phyloP scores from a whole-genome alignment of 1,140 invertebrate species.

The Lucilia sericata region DNA sequence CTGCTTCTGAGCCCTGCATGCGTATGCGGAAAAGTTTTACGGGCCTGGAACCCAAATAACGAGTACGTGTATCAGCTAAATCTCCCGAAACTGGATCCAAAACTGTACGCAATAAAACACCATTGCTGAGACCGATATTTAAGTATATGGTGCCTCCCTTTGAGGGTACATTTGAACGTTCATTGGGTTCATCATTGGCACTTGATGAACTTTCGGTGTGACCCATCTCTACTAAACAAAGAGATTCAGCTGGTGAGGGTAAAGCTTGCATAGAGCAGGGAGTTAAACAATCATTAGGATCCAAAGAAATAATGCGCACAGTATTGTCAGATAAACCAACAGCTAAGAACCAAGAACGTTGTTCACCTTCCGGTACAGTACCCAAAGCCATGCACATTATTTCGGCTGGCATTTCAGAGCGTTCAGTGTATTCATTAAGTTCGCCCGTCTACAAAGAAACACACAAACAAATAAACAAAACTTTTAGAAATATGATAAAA shows the following conservation, averaged over 20 bases:
- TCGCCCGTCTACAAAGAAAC: slow-evolving; percentile 85
- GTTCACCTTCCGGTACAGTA: slow-evolving; percentile 94
- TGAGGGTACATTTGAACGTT: slow-evolving; percentile 57
- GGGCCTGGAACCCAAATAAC: slow-evolving; percentile 94
- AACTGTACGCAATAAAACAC: slow-evolving; percentile 93
- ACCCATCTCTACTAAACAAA: slow-evolving; percentile 94
- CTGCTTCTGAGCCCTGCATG: slow-evolving; percentile 96
- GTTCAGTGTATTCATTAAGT: slow-evolving; percentile 97
- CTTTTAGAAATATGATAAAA: slow-evolving; percentile 45
- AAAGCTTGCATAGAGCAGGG: slow-evolving; percentile 96
- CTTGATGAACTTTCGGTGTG: slow-evolving; percentile 69
- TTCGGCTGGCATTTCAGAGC: slow-evolving; percentile 96
- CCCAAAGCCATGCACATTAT: slow-evolving; percentile 99
- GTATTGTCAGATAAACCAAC: slow-evolving; percentile 97
- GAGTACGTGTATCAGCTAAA: slow-evolving; percentile 94
- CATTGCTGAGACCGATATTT: slow-evolving; percentile 98
- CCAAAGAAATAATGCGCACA: slow-evolving; percentile 96
- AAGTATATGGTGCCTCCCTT: slow-evolving; percentile 86
- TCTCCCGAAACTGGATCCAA: slow-evolving; percentile 97
- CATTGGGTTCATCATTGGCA: slow-evolving; percentile 69
- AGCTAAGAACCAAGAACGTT: slow-evolving; percentile 95
- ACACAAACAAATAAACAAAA: slow-evolving; percentile 46
- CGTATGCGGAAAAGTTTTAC: slow-evolving; percentile 96
- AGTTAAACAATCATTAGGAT: slow-evolving; percentile 93
- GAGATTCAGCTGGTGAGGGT: slow-evolving; percentile 95